Percentiles rank a stretch among this genome's conserved stretches.
phyloP scores from a whole-genome alignment of 2,113 vertebrate genomes.

The Podarcis raffonei region DNA sequence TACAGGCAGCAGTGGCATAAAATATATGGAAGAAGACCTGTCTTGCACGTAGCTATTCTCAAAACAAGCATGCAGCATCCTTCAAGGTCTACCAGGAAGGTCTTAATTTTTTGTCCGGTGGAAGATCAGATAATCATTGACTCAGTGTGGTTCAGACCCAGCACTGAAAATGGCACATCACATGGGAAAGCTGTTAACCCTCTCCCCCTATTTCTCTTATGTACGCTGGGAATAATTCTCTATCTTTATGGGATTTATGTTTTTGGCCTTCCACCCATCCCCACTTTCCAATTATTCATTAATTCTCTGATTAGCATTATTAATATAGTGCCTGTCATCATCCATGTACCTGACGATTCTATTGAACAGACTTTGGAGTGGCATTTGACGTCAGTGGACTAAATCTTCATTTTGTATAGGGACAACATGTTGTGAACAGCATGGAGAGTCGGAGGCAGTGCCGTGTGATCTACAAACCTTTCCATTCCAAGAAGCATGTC shows the following conservation, averaged over 20 bases:
- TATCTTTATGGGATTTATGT: not conserved
- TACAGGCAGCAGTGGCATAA: not conserved
- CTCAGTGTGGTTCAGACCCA: not conserved
- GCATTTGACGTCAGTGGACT: not conserved
- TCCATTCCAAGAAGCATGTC: not conserved
- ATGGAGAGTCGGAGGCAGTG: not conserved
- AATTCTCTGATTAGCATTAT: not conserved
- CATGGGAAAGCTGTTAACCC: not conserved
- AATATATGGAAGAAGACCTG: not conserved
- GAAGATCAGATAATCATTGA: not conserved
- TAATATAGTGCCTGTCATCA: not conserved
- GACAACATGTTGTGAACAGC: not conserved
- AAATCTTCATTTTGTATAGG: not conserved
- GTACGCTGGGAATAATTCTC: not conserved
- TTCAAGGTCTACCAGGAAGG: not conserved
- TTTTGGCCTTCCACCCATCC: not conserved
- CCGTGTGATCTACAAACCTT: not conserved
- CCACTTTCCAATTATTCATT: not conserved
- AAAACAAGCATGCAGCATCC: not conserved
- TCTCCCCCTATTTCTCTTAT: not conserved
- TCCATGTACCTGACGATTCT: not conserved
- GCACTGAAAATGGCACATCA: not conserved
- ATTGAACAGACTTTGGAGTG: not conserved
- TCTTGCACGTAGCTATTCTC: constrained; percentile 11
- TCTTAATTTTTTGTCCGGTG: not conserved